These are phyloP conservation scores for Rhodeus uyekii DNA, from an alignment of 2,797 vertebrate species.

Conservation along the genomic window DNA sequence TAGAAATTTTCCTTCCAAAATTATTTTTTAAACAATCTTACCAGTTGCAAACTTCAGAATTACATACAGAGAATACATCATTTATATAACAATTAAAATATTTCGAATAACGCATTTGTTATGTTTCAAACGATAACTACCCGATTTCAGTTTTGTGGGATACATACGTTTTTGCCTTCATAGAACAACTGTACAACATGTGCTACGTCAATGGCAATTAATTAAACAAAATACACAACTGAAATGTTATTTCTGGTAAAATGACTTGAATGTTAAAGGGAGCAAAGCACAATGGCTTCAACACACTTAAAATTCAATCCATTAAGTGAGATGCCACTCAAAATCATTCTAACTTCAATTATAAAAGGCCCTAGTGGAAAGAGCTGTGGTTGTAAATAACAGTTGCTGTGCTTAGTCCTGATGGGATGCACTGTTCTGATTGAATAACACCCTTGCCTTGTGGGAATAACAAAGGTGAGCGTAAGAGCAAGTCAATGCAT, in stretches of 20 bases:
- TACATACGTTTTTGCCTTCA: neutral
- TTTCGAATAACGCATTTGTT: neutral
- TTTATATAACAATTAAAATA: neutral
- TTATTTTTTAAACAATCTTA: neutral
- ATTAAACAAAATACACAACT: neutral
- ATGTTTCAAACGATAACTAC: neutral
- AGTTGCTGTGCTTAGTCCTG: conserved; percentile 3
- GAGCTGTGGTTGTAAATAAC: neutral
- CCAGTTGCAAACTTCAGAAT: neutral
- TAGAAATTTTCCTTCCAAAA: neutral
- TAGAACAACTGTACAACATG: neutral
- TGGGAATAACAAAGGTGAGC: neutral
- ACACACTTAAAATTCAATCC: neutral
- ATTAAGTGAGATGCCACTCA: neutral
- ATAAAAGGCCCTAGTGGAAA: neutral
- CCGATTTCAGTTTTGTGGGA: neutral
- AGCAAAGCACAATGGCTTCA: neutral
- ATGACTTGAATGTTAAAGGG: neutral
- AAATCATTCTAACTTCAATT: neutral
- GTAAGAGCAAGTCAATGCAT: neutral
- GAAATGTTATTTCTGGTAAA: neutral
- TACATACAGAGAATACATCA: neutral
- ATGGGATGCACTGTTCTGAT: conserved; percentile 32
- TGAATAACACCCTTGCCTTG: neutral
- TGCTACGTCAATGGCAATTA: neutral